Evolutionary conservation across 2,113 vertebrate genomes (phyloP), one percentile per base, ranked within the genome.

Genomic region (Lophius piscatorius): DNA sequence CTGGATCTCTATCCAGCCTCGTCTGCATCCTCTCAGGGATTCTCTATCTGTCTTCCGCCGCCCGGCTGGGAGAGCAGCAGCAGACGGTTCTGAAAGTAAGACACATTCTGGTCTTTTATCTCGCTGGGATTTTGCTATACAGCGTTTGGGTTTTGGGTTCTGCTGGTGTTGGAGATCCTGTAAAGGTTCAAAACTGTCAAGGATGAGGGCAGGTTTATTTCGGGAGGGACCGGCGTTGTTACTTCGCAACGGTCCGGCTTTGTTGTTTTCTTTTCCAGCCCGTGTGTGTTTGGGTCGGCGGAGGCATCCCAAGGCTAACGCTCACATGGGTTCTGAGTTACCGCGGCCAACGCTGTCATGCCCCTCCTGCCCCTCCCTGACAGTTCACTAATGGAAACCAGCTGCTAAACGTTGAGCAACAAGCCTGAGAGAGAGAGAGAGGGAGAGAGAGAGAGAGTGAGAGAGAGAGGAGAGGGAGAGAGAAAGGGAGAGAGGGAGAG

Each of bases 21-120:
- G 47, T 90, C 39, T 76, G 22, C 81, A 87, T 89, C 75, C 72
- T 90, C 60, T 80, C 64, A 64, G 81, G 46, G 60, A 62, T 73
- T 18, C 42, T 36, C 33, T 62, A 23, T 31, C 41, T 52, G 65
- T 63, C 81, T 18, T 77, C 61, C 61, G 74, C 69, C 13, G 45
- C 52, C 44, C 47, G 75, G 17, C 42, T 80, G 1, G 67, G 77
- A 57, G 84, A 74, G 35, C 81, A 88, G 52, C 84, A 83, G 38
- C 57, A 70, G 34, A 23, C 60, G 0, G 22, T 74, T 11, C 10
- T 78, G 7, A 77, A 72, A 63, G 90, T 91, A 90, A 88, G 88
- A 50, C 36, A 14, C 1, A 9, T 67, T 47, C n/a, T 65, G 5
- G 0, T 42, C 28, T 57, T 3, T 33, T 57, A 9, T 65, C 9